Base-by-base conservation (phyloP, 2,797 vertebrate species). In the Syndactyla subalaris region DNA sequence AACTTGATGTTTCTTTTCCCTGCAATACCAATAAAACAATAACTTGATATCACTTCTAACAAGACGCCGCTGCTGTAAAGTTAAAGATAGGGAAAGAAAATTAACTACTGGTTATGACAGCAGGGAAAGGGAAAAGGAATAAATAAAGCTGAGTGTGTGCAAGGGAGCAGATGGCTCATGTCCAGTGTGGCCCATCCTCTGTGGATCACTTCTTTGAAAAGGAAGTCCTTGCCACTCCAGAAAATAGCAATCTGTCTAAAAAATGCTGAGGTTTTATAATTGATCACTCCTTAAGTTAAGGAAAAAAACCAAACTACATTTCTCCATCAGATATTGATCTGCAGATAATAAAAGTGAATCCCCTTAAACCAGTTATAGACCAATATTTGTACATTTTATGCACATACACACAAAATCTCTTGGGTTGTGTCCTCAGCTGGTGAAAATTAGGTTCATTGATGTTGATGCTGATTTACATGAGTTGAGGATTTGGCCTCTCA, bases 71-170 rank as follows among this genome's bases (percentile, higher is more conserved):
- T 7, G 81, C 92, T 85, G n/a, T 93, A 91, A 95, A 95, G 88
- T 88, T 76, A n/a, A 36, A 80, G 88, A 89, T 94, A 94, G 2
- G 72, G 85, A 68, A 85, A 80, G 89, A 97, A 95, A 91, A 95
- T 59, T 29, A 94, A 95, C 95, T 94, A 94, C 93, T 95, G 89
- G 88, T 96, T 93, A 72, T 89, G 92, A 62, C 81, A 85, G 86
- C 43, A 43, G 61, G 26, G 52, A 59, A 48, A 57, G 19, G 41
- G 72, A 38, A 38, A 71, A 54, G 66, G 51, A 66, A 17, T 29
- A 10, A 24, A 49, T 58, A 74, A 71, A 62, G 74, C 76, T 27
- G 34, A 77, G 74, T 24, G 57, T 8, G 3, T 52, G 58, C 70
- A 59, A 85, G 70, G 87, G 68, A 91, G 88, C 79, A 93, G 95